phyloP scores from a whole-genome alignment of 2,797 vertebrate species.

The Pteropus rufus region DNA sequence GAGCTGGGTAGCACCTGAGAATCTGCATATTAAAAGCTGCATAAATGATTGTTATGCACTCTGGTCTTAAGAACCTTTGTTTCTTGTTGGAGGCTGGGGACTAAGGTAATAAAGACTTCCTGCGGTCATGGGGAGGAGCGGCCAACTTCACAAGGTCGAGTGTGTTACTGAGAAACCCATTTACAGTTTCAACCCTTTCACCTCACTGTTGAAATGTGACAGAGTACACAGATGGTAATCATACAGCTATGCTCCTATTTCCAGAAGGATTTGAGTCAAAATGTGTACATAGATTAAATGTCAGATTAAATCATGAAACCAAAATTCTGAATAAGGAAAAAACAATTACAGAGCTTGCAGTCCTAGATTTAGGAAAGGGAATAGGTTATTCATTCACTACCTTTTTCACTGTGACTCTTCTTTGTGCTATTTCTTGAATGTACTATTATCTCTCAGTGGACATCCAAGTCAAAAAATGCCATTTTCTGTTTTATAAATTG shows the following conservation, averaged over 20 bases:
- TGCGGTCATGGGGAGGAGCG: not conserved
- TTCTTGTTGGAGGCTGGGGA: not conserved
- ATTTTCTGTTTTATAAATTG: constrained; percentile 15
- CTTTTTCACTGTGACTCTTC: not conserved
- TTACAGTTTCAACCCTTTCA: not conserved
- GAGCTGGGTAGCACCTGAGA: not conserved
- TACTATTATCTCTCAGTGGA: not conserved
- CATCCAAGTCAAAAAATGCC: not conserved
- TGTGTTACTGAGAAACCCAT: not conserved
- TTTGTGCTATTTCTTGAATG: not conserved
- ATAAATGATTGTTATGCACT: not conserved
- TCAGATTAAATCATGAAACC: not conserved
- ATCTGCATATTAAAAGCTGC: not conserved
- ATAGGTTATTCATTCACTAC: not conserved
- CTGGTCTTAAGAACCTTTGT: not conserved
- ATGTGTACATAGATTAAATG: not conserved
- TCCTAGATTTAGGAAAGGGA: not conserved
- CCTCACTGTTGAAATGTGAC: not conserved
- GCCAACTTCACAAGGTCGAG: not conserved
- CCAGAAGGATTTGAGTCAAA: not conserved
- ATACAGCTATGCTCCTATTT: not conserved
- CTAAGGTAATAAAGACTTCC: not conserved
- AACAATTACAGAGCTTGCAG: not conserved
- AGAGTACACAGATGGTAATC: not conserved
- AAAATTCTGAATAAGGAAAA: constrained; percentile 28